Percentiles rank a stretch among this genome's conserved stretches.
These are phyloP conservation scores for Gymnogyps californianus DNA, from an alignment of 2,113 vertebrate genomes.

Conservation along the genomic window DNA sequence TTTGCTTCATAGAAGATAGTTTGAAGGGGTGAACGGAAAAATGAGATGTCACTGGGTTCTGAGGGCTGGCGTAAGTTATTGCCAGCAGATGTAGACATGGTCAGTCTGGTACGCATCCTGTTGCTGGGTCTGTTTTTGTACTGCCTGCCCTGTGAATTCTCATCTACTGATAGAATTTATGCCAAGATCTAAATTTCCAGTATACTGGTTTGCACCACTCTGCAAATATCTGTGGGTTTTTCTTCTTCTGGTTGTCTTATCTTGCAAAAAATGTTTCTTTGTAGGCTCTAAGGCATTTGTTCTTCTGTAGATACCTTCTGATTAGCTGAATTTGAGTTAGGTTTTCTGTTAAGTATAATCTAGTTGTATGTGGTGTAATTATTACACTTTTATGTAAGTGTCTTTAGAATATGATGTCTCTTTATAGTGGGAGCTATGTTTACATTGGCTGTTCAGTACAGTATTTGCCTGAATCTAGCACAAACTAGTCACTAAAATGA, in stretches of 20 bases:
- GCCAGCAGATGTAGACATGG: not conserved
- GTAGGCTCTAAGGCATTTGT: not conserved
- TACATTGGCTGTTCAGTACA: not conserved
- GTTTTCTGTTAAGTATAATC: not conserved
- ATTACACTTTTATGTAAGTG: not conserved
- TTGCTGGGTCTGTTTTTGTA: not conserved
- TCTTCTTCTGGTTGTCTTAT: not conserved
- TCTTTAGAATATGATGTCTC: not conserved
- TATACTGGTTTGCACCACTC: not conserved
- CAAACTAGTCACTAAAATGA: not conserved
- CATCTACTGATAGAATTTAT: not conserved
- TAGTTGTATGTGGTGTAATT: not conserved
- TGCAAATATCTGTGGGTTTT: not conserved
- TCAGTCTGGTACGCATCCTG: not conserved
- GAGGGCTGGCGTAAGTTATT: not conserved
- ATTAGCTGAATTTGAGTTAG: not conserved
- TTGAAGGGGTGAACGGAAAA: not conserved
- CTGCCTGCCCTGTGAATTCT: not conserved
- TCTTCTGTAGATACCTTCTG: not conserved
- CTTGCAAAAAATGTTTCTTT: not conserved
- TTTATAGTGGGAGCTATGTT: not conserved
- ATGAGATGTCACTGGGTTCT: not conserved
- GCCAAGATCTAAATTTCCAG: not conserved
- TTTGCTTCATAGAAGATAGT: not conserved
- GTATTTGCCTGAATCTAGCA: not conserved